Base-by-base conservation (phyloP, 2,797 vertebrate species). In the Hybognathus amarus region DNA sequence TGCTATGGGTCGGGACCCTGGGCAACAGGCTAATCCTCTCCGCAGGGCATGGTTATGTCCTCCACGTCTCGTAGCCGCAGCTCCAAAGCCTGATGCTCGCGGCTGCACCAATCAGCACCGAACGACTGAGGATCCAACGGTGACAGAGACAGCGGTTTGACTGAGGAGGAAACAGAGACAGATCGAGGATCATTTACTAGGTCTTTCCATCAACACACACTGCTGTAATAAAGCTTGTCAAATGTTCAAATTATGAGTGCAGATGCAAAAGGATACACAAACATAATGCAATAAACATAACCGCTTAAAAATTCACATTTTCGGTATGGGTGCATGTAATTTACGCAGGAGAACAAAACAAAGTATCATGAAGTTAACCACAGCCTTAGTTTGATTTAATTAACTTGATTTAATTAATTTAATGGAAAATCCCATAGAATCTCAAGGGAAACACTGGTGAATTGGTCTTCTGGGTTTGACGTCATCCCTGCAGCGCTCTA, bases 41-140 rank as follows among this genome's bases (percentile, higher is more conserved):
- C 97, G 96, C 45, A 98, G 95, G 0, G 90, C 95, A 0, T 95
- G 95, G 93, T 99, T 99, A 92, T 98, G 97, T 86, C 97, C 91
- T 99, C 98, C 89, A 99, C 96, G 59, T 97, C 97, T 0, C 97
- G 96, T 76, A 98, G 90, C 0, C 97, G 95, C 76, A 97, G 92
- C 87, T 99, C 97, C 91, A 99, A 91, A 85, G 95, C 96, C 90
- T 97, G 96, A 0, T 95, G 94, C 84, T 96, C 97, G 11, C 92
- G 17, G 92, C 93, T 84, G 94, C 94, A 0, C 95, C 95, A 6
- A 93, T 92, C 1, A 90, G 85, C 0, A 94, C 82, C 68, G 97
- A 95, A n/a, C 0, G 97, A 93, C 90, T 97, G 97, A 24, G 95
- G 92, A 87, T 98, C 97, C 91, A 97, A 89, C 0, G 97, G 96